Conservation (phyloP, 2,888 invertebrate genomes). For the Acleris cristana region DNA sequence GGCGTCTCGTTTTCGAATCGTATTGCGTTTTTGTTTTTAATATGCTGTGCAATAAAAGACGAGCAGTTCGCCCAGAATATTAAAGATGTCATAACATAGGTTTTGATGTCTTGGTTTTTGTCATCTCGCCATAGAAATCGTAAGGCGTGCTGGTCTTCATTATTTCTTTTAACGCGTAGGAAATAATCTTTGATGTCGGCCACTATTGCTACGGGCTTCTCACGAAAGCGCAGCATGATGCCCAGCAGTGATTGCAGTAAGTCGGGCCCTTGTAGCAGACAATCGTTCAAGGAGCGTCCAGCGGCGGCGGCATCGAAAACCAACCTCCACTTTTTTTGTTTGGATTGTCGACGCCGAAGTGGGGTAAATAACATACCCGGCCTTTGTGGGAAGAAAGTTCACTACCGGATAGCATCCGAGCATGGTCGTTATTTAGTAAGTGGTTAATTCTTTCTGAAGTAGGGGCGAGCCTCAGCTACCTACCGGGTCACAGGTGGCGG, state of each 20-base stretch:
- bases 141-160: slow-evolving; percentile 1
- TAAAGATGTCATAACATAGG: slow-evolving; percentile 1
- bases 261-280: slow-evolving; percentile 5
- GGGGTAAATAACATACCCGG: neutral
- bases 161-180: slow-evolving; percentile 1
- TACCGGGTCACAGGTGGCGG: too few species aligned
- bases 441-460: neutral
- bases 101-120: neutral
- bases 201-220: neutral
- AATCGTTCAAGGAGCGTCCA: neutral
- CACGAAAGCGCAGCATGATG: slow-evolving; percentile 9
- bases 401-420: neutral
- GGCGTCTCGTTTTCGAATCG: slow-evolving; percentile 14
- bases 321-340: neutral
- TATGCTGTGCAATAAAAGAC: slow-evolving; percentile 21
- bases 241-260: slow-evolving; percentile 14
- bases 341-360: neutral
- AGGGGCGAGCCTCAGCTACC: too few species aligned
- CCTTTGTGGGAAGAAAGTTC: neutral
- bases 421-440: neutral
- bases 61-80: slow-evolving; percentile 16
- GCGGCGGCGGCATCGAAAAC: neutral
- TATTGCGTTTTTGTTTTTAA: slow-evolving; percentile 15
- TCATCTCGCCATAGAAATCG: slow-evolving; percentile 2
- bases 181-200: slow-evolving; percentile 9